These are phyloP conservation scores for Natator depressus DNA, from an alignment of 2,113 vertebrate species.

Conservation along the genomic window DNA sequence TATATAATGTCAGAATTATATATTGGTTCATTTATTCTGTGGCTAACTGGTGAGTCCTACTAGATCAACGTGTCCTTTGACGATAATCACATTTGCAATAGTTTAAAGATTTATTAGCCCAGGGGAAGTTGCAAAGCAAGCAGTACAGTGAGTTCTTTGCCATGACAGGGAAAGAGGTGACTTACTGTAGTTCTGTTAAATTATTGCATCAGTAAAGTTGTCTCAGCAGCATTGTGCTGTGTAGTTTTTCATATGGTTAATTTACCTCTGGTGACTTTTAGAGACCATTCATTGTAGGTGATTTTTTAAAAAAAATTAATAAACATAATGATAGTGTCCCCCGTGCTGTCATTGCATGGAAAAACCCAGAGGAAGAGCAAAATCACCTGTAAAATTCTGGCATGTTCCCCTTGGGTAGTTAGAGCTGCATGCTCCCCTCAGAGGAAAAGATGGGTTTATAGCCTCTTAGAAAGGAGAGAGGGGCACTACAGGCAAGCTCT, in stretches of 20 bases:
- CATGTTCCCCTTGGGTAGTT: background rate
- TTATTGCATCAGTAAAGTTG: background rate
- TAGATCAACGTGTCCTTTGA: background rate
- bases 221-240: background rate
- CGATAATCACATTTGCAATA: constrained; percentile 47
- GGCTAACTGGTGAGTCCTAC: background rate
- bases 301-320: background rate
- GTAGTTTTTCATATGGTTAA: background rate
- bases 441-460: background rate
- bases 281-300: background rate
- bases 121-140: background rate
- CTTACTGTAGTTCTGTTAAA: background rate
- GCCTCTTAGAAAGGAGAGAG: background rate
- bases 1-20: background rate
- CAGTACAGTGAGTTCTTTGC: background rate
- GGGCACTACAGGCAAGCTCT: background rate
- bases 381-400: background rate
- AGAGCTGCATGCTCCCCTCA: background rate
- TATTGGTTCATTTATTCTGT: background rate
- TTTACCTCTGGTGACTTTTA: background rate
- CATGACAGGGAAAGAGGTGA: background rate
- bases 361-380: background rate
- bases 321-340: background rate
- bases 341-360: background rate
- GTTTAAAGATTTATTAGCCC: constrained; percentile 27